phyloP scores from a whole-genome alignment of 2,888 invertebrate species.

The Germaria angustata region DNA sequence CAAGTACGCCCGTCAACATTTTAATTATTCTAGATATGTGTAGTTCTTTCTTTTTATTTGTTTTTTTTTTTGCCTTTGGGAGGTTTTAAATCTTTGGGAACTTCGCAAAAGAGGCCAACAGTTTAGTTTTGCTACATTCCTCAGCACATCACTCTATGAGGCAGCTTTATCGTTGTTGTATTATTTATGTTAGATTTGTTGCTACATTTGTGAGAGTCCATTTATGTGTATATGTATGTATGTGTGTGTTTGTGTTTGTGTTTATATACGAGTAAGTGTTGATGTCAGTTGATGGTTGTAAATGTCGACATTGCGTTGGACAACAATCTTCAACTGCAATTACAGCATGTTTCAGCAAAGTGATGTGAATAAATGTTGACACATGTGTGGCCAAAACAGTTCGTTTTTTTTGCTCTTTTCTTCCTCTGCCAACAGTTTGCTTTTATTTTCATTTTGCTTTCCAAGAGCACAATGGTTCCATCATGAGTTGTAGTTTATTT shows the following conservation, averaged over 20 bases:
- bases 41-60: background rate
- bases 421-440: background rate
- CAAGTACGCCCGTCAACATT: slow-evolving; percentile 24
- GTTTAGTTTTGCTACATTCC: slow-evolving; percentile 45
- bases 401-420: slow-evolving; percentile 16
- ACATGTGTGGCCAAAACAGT: slow-evolving; percentile 69
- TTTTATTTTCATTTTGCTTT: slow-evolving; percentile 1
- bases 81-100: slow-evolving; percentile 58
- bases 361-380: slow-evolving; percentile 75
- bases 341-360: slow-evolving; percentile 72
- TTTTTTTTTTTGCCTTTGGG: too few species aligned
- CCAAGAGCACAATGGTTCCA: slow-evolving; percentile 48
- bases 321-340: slow-evolving; percentile 77
- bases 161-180: slow-evolving; percentile 21
- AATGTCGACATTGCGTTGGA: slow-evolving; percentile 74
- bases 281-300: slow-evolving; percentile 74
- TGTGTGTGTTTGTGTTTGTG: slow-evolving; percentile 65
- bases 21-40: slow-evolving; percentile 46
- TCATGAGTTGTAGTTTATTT: slow-evolving; percentile 65
- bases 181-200: slow-evolving; percentile 24
- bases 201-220: background rate
- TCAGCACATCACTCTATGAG: slow-evolving; percentile 35
- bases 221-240: background rate
- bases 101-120: slow-evolving; percentile 43
- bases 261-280: slow-evolving; percentile 45